These are phyloP conservation scores for Pontoporia blainvillei DNA, from an alignment of 2,113 vertebrate genomes.

Conservation along the genomic window DNA sequence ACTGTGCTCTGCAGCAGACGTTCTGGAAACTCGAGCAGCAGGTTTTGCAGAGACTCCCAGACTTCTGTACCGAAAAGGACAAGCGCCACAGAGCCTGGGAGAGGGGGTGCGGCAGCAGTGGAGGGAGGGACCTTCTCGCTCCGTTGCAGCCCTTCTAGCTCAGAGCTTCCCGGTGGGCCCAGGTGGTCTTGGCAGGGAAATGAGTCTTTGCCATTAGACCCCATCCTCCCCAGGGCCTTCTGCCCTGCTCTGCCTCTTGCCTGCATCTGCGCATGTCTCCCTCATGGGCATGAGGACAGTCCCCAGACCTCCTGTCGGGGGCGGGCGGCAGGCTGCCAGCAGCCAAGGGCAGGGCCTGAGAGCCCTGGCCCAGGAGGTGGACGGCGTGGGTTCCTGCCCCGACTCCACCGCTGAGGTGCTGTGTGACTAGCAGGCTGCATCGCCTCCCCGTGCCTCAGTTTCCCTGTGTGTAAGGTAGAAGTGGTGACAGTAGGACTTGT, in stretches of 20 bases:
- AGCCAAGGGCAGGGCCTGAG: neutral
- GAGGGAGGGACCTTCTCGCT: fast-evolving
- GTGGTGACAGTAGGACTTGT: neutral
- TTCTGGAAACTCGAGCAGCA: neutral
- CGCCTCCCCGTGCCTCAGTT: neutral
- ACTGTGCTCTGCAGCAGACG: neutral
- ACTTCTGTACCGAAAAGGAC: neutral
- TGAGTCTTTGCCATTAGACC: neutral
- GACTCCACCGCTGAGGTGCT: neutral
- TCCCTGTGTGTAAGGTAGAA: neutral
- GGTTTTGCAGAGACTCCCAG: neutral
- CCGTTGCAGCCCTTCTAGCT: fast-evolving
- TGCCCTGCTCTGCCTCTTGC: neutral
- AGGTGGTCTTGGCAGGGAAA: neutral
- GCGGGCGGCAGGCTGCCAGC: neutral
- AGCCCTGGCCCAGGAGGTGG: neutral
- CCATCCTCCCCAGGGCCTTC: neutral
- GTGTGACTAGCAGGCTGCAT: neutral
- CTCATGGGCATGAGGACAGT: neutral
- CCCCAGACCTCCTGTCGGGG: neutral
- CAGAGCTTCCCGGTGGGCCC: neutral
- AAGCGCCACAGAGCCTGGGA: neutral
- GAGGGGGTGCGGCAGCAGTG: neutral
- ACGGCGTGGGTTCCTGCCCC: neutral
- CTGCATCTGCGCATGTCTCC: neutral